These are phyloP conservation scores for Pantelozetes paolii DNA, from an alignment of 2,888 invertebrate genomes.

Conservation along the genomic window DNA sequence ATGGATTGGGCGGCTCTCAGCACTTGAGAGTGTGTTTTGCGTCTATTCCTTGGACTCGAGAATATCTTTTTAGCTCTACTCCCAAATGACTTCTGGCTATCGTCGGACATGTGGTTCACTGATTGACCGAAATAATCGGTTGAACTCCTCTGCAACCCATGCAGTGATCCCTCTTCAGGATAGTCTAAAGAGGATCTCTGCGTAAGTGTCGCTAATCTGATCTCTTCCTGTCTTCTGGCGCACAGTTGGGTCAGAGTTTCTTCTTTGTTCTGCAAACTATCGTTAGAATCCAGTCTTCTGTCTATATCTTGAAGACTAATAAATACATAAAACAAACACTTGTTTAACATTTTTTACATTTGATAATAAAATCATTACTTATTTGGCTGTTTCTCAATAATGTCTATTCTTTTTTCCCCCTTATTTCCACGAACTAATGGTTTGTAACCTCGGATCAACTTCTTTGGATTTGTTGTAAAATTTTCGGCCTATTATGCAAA, in stretches of 20 bases:
- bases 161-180: neutral
- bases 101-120: neutral
- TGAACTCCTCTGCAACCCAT: constrained; percentile 28
- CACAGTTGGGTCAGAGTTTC: neutral
- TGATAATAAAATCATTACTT: neutral
- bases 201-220: constrained; percentile 24
- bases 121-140: constrained; percentile 31
- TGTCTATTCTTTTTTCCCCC: constrained; percentile 14
- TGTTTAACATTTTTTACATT: neutral
- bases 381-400: constrained; percentile 6
- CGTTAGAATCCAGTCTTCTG: neutral
- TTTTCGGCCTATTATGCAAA: constrained; percentile 6
- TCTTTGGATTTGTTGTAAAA: neutral
- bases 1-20: constrained; percentile 41
- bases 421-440: neutral
- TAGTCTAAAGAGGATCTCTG: constrained; percentile 22
- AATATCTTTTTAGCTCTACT: constrained; percentile 6
- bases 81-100: constrained; percentile 2
- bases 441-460: constrained; percentile 11
- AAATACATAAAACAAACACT: neutral
- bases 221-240: constrained; percentile 23
- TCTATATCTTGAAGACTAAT: constrained; percentile 16
- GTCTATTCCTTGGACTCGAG: constrained; percentile 37
- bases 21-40: constrained; percentile 39
- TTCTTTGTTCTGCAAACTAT: neutral